A percentile compares a stretch with the other conserved stretches of the same genome.
Evolutionary conservation across 2,113 vertebrate genomes (phyloP).

Genomic region (Coracopsis vasa): DNA sequence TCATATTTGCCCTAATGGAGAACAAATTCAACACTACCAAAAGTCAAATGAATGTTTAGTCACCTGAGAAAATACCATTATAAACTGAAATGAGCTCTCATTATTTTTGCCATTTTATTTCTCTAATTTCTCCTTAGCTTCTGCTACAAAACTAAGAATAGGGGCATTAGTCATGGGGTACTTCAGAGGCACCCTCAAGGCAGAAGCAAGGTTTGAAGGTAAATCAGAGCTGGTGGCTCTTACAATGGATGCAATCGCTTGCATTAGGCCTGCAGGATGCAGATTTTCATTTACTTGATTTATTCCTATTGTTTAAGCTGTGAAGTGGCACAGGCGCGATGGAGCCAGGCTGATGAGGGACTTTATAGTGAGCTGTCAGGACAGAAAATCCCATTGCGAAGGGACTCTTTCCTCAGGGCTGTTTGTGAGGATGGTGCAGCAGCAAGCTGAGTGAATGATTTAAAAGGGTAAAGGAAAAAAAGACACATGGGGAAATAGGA

Average conservation of each 20-base stretch:
- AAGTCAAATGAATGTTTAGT: conserved; percentile 70
- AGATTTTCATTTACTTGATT: conserved; percentile 64
- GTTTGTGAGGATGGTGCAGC: not conserved
- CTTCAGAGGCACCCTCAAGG: conserved; percentile 45
- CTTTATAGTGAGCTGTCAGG: conserved; percentile 12
- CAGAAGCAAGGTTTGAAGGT: conserved; percentile 32
- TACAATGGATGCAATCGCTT: conserved; percentile 30
- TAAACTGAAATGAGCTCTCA: conserved; percentile 56
- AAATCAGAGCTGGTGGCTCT: conserved; percentile 57
- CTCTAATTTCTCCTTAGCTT: conserved; percentile 57
- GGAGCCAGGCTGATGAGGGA: conserved; percentile 22
- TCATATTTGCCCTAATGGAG: conserved; percentile 58
- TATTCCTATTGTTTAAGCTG: conserved; percentile 56
- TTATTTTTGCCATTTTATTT: conserved; percentile 64
- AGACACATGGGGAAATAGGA: not conserved
- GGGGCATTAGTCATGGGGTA: conserved; percentile 15
- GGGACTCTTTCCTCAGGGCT: not conserved
- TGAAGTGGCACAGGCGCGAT: not conserved
- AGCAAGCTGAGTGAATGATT: not conserved
- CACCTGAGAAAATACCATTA: conserved; percentile 66
- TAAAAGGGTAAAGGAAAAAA: not conserved
- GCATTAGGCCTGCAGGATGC: conserved; percentile 55
- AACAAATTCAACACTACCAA: conserved; percentile 57
- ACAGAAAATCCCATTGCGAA: not conserved
- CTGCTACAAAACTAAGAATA: conserved; percentile 46